Conservation (phyloP, 2,888 invertebrate species). For the Geotrupes spiniger region DNA sequence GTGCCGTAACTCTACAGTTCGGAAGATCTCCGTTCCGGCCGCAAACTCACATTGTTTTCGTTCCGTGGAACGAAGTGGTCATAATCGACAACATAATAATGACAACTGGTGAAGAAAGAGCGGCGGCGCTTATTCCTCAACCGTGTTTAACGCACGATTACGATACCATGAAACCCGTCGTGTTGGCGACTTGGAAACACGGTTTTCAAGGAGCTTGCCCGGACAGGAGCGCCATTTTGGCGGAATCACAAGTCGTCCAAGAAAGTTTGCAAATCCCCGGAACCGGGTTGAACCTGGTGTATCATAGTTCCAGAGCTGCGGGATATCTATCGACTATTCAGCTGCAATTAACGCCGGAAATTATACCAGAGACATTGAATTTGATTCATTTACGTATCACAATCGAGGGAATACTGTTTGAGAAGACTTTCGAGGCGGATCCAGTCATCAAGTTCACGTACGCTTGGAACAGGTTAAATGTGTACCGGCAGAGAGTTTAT, state of each 20-base stretch:
- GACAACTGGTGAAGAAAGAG: constrained; percentile 80
- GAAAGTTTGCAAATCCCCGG: constrained; percentile 93
- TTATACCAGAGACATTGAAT: constrained; percentile 74
- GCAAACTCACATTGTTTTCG: constrained; percentile 82
- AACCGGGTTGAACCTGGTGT: constrained; percentile 91
- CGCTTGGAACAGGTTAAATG: constrained; percentile 95
- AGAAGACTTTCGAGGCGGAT: constrained; percentile 93
- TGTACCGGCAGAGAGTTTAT: constrained; percentile 93
- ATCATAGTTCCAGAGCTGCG: constrained; percentile 91
- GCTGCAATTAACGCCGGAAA: constrained; percentile 83
- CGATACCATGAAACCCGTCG: constrained; percentile 89
- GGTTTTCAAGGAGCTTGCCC: constrained; percentile 95
- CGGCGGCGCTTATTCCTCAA: constrained; percentile 63
- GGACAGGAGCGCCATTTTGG: constrained; percentile 84
- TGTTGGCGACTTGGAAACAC: constrained; percentile 91
- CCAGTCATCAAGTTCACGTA: constrained; percentile 96
- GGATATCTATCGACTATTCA: constrained; percentile 93
- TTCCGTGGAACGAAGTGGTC: constrained; percentile 98
- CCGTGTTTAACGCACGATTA: constrained; percentile 87
- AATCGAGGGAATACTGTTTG: constrained; percentile 91
- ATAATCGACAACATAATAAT: constrained; percentile 87
- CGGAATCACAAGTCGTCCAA: constrained; percentile 92
- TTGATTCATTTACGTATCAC: constrained; percentile 91
- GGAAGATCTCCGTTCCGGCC: constrained; percentile 88
- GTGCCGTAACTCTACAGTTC: constrained; percentile 92